These are phyloP conservation scores for Thymallus thymallus DNA, from an alignment of 2,113 vertebrate species.

Conservation along the genomic window DNA sequence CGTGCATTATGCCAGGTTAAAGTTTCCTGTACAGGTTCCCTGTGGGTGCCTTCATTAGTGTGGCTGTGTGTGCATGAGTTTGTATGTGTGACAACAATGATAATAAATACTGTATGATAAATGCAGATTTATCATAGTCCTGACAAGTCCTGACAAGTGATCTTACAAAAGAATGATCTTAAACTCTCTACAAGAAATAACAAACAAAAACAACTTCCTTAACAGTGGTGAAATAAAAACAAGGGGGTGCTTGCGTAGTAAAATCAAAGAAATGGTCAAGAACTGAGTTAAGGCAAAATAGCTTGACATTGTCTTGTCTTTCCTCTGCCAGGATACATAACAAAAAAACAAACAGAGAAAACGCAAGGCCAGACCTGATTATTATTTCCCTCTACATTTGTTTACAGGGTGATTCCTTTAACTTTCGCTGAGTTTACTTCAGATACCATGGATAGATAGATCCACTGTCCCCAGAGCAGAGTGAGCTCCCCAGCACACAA, in stretches of 20 bases:
- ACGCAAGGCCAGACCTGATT: too few relatives aligned
- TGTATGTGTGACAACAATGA: not conserved
- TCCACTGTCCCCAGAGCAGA: not conserved
- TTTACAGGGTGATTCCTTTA: too few relatives aligned
- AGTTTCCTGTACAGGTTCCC: conserved; percentile 42
- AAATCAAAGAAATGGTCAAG: too few relatives aligned
- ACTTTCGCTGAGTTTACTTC: not conserved
- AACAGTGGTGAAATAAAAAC: too few relatives aligned
- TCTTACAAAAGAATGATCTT: not conserved
- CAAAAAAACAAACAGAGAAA: too few relatives aligned
- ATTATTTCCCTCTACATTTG: too few relatives aligned
- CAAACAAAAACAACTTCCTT: not conserved
- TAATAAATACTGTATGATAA: conserved; percentile 1
- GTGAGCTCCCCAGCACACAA: not conserved
- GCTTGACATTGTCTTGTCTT: too few relatives aligned
- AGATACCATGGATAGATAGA: too few relatives aligned
- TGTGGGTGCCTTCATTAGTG: not conserved
- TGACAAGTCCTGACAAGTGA: not conserved
- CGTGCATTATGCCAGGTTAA: conserved; percentile 74
- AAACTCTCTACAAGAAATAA: conserved; percentile 1
- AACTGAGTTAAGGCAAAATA: too few relatives aligned
- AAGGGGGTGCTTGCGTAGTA: too few relatives aligned
- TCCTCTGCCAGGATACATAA: too few relatives aligned
- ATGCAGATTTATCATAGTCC: too few relatives aligned
- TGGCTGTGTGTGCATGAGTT: not conserved